These are phyloP conservation scores for Melinaea marsaeus DNA, from an alignment of 2,888 invertebrate genomes.

Conservation along the genomic window DNA sequence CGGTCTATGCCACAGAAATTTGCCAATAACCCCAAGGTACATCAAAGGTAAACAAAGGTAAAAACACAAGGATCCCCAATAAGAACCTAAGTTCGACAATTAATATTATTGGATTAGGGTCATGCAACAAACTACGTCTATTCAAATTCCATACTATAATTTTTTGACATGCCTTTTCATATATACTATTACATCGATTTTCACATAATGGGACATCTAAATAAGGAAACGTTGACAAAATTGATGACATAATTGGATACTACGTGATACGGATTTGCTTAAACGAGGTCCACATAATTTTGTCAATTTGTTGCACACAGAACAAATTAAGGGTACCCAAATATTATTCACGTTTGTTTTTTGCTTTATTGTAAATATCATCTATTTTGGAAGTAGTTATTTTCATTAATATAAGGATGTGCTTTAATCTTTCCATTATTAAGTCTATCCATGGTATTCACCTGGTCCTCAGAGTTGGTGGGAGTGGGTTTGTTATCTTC, in stretches of 20 bases:
- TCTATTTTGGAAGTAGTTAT: background rate
- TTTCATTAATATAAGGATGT: background rate
- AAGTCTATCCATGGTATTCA: constrained; percentile 54
- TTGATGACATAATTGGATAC: background rate
- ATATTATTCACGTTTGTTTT: too few relatives aligned
- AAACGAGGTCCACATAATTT: too few relatives aligned
- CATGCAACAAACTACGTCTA: constrained; percentile 57
- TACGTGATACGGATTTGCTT: background rate
- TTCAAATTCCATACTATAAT: constrained; percentile 36
- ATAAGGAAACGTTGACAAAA: constrained; percentile 17
- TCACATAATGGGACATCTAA: constrained; percentile 17
- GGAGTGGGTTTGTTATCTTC: constrained; percentile 71
- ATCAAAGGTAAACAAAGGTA: constrained; percentile 32
- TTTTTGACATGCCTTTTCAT: constrained; percentile 47
- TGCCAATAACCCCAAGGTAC: constrained; percentile 51
- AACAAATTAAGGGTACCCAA: too few relatives aligned
- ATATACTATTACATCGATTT: constrained; percentile 19
- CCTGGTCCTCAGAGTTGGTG: constrained; percentile 74
- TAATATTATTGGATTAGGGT: constrained; percentile 39
- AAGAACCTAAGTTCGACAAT: constrained; percentile 38
- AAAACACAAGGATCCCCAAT: constrained; percentile 30
- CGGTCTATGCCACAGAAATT: constrained; percentile 52
- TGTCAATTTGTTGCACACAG: too few relatives aligned
- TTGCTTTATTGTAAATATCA: too few relatives aligned
- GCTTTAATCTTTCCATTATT: background rate